These are phyloP conservation scores for Ptyas mucosa DNA, from an alignment of 2,113 vertebrate genomes.

Conservation along the genomic window DNA sequence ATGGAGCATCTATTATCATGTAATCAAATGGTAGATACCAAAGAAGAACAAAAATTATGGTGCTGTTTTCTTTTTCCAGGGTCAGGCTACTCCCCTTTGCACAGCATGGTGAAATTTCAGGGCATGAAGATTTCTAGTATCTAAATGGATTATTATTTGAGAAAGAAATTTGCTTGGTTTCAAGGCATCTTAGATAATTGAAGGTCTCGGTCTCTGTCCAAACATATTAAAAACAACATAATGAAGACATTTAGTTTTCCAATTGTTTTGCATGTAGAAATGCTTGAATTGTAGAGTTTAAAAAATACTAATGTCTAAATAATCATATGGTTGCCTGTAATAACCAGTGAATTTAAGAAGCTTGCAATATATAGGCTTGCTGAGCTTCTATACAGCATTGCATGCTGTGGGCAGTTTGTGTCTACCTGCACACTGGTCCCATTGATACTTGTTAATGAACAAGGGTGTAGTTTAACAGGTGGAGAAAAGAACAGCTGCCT, in stretches of 20 bases:
- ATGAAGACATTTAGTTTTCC: neutral
- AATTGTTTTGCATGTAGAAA: neutral
- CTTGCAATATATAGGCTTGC: neutral
- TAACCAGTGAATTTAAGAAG: neutral
- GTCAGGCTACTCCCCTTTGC: neutral
- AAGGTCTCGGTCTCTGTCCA: neutral
- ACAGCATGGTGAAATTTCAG: neutral
- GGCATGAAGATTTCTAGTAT: neutral
- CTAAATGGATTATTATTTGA: neutral
- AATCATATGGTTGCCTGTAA: no score
- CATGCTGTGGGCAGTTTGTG: neutral
- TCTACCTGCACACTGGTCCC: neutral
- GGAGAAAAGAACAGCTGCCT: neutral
- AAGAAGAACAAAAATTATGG: constrained; percentile 1
- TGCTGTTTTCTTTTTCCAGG: constrained; percentile 37
- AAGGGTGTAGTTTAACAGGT: neutral
- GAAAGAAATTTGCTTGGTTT: constrained; percentile 30
- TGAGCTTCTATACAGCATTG: neutral
- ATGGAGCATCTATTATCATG: constrained; percentile 46
- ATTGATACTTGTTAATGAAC: neutral
- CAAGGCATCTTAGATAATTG: fast-evolving
- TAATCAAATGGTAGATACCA: constrained; percentile 59
- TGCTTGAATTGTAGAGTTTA: neutral
- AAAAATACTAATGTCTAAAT: neutral
- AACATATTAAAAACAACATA: neutral